These are phyloP conservation scores for Pantherophis alleghaniensis DNA, from an alignment of 2,797 vertebrate species.

Conservation along the genomic window DNA sequence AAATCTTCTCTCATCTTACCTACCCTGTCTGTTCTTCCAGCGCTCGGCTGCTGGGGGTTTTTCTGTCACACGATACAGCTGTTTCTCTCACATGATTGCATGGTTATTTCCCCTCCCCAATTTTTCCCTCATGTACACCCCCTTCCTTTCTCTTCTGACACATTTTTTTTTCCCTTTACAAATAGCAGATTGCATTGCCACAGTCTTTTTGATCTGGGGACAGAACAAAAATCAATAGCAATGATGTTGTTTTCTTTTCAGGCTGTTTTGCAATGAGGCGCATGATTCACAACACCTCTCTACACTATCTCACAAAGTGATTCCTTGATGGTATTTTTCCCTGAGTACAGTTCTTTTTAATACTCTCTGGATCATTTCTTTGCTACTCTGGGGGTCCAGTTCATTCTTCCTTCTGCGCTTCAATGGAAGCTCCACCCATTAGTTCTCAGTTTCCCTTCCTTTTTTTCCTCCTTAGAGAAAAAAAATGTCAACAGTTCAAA, in stretches of 20 bases:
- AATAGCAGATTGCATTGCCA: constrained; percentile 63
- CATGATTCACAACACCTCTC: background rate
- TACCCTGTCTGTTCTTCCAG: constrained; percentile 6
- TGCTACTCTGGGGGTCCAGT: background rate
- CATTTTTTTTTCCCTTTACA: constrained; percentile 44
- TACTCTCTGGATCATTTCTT: background rate
- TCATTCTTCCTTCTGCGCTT: background rate
- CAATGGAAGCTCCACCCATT: background rate
- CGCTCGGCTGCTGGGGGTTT: constrained; percentile 19
- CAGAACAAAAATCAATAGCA: constrained; percentile 55
- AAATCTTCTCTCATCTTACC: background rate
- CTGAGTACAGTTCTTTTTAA: constrained; percentile 10
- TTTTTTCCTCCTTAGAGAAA: constrained; percentile 17
- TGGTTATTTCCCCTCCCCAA: constrained; percentile 43
- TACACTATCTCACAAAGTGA: constrained; percentile 26
- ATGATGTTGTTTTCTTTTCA: constrained; percentile 35
- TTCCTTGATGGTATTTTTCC: constrained; percentile 5
- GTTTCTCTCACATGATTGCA: constrained; percentile 54
- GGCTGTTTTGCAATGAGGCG: constrained; percentile 7
- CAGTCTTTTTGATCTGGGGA: constrained; percentile 52
- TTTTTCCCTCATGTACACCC: constrained; percentile 51
- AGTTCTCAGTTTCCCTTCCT: background rate
- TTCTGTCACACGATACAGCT: constrained; percentile 44
- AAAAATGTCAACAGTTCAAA: constrained; percentile 34
- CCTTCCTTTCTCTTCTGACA: constrained; percentile 51